These are phyloP conservation scores for Osmoderma eremita DNA, from an alignment of 2,888 invertebrate species.

Conservation along the genomic window DNA sequence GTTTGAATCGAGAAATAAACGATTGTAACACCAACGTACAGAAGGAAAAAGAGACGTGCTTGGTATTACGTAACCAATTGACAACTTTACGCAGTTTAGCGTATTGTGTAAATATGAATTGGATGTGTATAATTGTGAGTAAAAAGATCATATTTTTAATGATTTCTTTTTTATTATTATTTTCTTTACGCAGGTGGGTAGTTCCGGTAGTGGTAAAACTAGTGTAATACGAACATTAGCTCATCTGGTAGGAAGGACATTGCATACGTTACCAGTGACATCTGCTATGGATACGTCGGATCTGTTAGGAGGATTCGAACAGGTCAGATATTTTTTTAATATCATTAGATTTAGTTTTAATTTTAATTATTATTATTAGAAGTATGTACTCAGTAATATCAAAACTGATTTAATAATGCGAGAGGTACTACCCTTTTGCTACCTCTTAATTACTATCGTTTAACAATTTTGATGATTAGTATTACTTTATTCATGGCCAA, in stretches of 20 bases:
- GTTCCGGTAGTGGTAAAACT: conserved; percentile 82
- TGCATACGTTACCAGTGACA: conserved; percentile 84
- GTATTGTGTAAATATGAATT: conserved; percentile 89
- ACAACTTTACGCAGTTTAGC: conserved; percentile 80
- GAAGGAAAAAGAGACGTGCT: conserved; percentile 57
- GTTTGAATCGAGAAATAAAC: conserved; percentile 55
- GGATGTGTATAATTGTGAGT: conserved; percentile 88
- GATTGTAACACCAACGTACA: conserved; percentile 55
- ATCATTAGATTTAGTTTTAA: not conserved
- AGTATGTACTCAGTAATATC: too few relatives aligned
- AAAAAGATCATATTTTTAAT: not conserved
- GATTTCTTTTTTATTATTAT: conserved; percentile 40
- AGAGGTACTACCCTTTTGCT: too few relatives aligned
- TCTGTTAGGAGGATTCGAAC: conserved; percentile 97
- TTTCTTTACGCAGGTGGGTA: conserved; percentile 70
- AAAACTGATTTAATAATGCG: too few relatives aligned
- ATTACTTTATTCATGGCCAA: too few relatives aligned
- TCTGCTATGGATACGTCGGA: conserved; percentile 95
- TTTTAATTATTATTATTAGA: too few relatives aligned
- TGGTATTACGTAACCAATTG: conserved; percentile 70
- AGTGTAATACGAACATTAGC: conserved; percentile 80
- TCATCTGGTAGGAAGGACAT: conserved; percentile 75
- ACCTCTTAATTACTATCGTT: too few relatives aligned
- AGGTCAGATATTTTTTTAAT: conserved; percentile 68
- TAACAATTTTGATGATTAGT: too few relatives aligned